Conservation (phyloP, 2,888 invertebrate species). For the Thumatha senex region DNA sequence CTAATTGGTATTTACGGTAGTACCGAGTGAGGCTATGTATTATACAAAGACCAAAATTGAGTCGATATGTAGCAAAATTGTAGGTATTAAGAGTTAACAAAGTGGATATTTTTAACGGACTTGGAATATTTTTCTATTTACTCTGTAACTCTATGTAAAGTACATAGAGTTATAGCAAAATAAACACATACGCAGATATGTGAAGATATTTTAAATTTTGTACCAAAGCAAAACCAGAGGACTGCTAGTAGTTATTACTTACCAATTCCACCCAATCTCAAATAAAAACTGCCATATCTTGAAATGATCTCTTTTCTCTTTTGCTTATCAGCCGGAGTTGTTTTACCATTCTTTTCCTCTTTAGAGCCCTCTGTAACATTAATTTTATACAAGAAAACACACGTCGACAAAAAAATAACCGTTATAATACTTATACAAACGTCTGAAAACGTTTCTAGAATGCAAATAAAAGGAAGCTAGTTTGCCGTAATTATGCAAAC, state of each 20-base stretch:
- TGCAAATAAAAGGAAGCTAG: constrained; percentile 72
- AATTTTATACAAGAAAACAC: constrained; percentile 40
- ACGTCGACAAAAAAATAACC: constrained; percentile 46
- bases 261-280: constrained; percentile 93
- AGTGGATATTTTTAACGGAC: too few relatives aligned
- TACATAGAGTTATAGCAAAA: too few relatives aligned
- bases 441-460: constrained; percentile 66
- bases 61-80: too few relatives aligned
- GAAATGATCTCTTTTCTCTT: constrained; percentile 70
- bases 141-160: too few relatives aligned
- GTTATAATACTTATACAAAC: constrained; percentile 56
- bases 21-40: too few relatives aligned
- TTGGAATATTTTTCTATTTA: too few relatives aligned
- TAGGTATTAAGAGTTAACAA: too few relatives aligned
- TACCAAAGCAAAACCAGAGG: too few relatives aligned
- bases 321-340: constrained; percentile 58
- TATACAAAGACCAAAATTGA: too few relatives aligned
- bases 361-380: constrained; percentile 59
- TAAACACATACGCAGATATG: too few relatives aligned
- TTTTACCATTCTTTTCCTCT: constrained; percentile 65
- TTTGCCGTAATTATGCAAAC: constrained; percentile 78
- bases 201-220: too few relatives aligned
- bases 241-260: constrained; percentile 35
- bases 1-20: too few relatives aligned
- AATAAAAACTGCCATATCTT: constrained; percentile 93